These are phyloP conservation scores for Tokudaia muenninki DNA, from an alignment of 2,797 vertebrate genomes.

Conservation along the genomic window DNA sequence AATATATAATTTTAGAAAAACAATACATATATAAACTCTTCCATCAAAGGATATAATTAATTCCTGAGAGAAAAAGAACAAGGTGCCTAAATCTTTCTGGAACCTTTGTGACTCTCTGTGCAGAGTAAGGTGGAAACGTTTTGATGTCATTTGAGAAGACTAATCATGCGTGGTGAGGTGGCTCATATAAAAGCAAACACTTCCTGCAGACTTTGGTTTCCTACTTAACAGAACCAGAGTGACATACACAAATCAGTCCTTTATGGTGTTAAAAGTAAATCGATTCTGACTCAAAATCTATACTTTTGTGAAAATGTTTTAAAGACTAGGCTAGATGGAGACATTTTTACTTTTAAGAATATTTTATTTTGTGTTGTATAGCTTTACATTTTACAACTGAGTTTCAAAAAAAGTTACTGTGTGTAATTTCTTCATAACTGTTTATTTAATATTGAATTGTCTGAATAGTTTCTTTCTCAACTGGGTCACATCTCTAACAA, in stretches of 20 bases:
- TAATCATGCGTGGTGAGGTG: neutral
- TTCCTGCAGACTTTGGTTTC: neutral
- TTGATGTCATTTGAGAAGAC: neutral
- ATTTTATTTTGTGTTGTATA: neutral
- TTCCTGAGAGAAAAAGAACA: neutral
- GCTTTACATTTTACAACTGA: neutral
- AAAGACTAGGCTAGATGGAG: neutral
- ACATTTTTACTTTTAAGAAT: neutral
- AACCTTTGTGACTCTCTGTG: neutral
- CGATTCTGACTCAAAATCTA: neutral
- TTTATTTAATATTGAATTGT: neutral
- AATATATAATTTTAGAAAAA: neutral
- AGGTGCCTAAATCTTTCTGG: neutral
- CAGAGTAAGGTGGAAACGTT: neutral
- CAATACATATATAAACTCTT: neutral
- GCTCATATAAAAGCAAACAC: neutral
- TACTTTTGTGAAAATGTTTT: neutral
- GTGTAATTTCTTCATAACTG: neutral
- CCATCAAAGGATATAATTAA: constrained; percentile 3
- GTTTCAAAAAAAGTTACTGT: neutral
- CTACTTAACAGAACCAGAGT: neutral
- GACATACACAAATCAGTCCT: neutral
- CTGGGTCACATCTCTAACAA: neutral
- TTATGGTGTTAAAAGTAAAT: neutral
- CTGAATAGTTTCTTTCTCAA: neutral